phyloP scores from a whole-genome alignment of 2,888 invertebrate genomes.

The Homarus gammarus region DNA sequence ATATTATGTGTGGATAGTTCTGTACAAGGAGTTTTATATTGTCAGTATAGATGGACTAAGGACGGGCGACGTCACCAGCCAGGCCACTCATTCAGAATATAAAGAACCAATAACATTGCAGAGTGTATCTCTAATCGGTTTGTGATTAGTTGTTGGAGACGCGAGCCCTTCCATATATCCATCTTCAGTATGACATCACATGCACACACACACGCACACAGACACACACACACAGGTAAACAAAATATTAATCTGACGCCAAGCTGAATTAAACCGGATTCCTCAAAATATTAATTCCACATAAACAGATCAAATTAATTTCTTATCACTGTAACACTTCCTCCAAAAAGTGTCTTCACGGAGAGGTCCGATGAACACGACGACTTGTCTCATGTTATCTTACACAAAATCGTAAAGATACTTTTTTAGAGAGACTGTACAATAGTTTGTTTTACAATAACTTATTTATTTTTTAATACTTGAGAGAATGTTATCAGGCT shows the following conservation, averaged over 20 bases:
- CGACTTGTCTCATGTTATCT: no score
- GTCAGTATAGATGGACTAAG: not conserved
- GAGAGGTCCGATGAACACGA: no score
- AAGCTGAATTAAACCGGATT: not conserved
- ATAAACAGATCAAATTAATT: not conserved
- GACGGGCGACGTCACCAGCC: not conserved
- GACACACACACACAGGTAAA: slow-evolving; percentile 9
- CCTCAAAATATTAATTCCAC: not conserved
- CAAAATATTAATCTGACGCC: not conserved
- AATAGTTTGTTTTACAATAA: no score
- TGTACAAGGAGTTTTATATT: not conserved
- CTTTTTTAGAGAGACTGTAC: no score
- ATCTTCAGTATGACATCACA: not conserved
- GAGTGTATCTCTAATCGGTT: not conserved
- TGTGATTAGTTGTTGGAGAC: not conserved
- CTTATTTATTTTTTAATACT: no score
- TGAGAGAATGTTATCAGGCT: no score
- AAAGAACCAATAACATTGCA: not conserved
- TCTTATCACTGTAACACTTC: no score
- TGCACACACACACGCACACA: slow-evolving; percentile 31
- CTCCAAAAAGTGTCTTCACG: no score
- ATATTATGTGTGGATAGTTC: not conserved
- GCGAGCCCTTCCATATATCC: not conserved
- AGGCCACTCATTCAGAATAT: not conserved
- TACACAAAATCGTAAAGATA: no score